A percentile compares a stretch with the other conserved stretches of the same genome.
phyloP scores from a whole-genome alignment of 2,888 invertebrate genomes.

The Brachyptera risi region DNA sequence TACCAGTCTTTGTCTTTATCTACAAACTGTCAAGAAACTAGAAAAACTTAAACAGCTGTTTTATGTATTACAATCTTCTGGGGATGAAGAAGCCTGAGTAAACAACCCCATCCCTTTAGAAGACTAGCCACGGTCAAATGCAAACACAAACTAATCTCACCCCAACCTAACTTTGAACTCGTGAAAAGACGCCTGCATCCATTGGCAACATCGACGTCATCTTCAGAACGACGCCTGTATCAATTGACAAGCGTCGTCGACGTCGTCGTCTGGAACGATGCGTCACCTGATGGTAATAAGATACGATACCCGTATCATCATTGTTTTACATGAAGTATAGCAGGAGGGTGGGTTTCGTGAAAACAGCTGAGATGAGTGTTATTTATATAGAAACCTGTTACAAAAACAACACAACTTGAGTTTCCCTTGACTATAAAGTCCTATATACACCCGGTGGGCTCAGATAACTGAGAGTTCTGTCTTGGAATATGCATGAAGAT shows the following conservation, averaged over 20 bases:
- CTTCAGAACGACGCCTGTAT: too few species aligned
- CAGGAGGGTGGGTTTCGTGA: not conserved
- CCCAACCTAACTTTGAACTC: not conserved
- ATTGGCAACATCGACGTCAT: too few species aligned
- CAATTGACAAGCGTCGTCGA: not conserved
- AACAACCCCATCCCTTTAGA: not conserved
- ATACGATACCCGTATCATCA: conserved; percentile 2
- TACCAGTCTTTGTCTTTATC: not conserved
- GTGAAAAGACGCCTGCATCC: not conserved
- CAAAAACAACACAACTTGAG: too few species aligned
- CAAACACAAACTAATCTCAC: not conserved
- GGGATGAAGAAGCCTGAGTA: not conserved
- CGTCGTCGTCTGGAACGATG: not conserved
- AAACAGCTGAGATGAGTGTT: not conserved
- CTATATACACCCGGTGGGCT: too few species aligned
- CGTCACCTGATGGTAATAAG: conserved; percentile 5
- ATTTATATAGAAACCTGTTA: too few species aligned
- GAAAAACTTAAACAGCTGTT: not conserved
- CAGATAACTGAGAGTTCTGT: too few species aligned
- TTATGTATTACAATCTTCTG: not conserved
- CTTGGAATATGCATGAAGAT: too few species aligned
- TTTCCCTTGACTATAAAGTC: too few species aligned
- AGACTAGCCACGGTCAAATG: conserved; percentile 1
- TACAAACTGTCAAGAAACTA: not conserved
- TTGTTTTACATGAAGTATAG: not conserved